phyloP scores from a whole-genome alignment of 2,797 vertebrate genomes.

The Melanotaenia maccullochi region DNA sequence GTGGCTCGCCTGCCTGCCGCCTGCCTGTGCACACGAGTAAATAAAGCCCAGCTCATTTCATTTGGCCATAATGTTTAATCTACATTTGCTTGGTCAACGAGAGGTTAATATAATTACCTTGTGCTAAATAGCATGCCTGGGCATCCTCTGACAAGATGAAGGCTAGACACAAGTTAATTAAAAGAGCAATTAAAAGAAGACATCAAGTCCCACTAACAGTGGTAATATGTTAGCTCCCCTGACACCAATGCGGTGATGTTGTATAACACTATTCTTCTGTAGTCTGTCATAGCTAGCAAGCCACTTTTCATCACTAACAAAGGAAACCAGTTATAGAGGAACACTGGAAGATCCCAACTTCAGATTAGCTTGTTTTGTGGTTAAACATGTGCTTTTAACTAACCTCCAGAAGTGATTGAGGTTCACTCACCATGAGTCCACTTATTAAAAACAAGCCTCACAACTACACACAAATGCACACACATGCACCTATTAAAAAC shows the following conservation, averaged over 20 bases:
- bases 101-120: slow-evolving; percentile 78
- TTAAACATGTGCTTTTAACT: slow-evolving; percentile 71
- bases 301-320: slow-evolving; percentile 47
- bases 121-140: slow-evolving; percentile 70
- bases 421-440: slow-evolving; percentile 75
- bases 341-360: slow-evolving; percentile 25
- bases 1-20: slow-evolving; percentile 64
- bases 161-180: slow-evolving; percentile 78
- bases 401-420: slow-evolving; percentile 58
- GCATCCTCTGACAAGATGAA: slow-evolving; percentile 71
- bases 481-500: slow-evolving; percentile 65
- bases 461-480: slow-evolving; percentile 66
- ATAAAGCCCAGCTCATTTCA: slow-evolving; percentile 71
- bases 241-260: slow-evolving; percentile 43
- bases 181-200: slow-evolving; percentile 80
- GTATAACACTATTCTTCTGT: slow-evolving; percentile 26
- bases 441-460: slow-evolving; percentile 71
- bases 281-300: slow-evolving; percentile 53
- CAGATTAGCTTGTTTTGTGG: slow-evolving; percentile 56
- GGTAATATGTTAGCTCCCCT: slow-evolving; percentile 56
- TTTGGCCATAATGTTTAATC: slow-evolving; percentile 74
- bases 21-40: slow-evolving; percentile 64
- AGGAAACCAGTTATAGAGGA: slow-evolving; percentile 24
- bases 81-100: slow-evolving; percentile 74
- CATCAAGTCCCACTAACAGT: slow-evolving; percentile 55